Conservation (phyloP, 2,797 vertebrate species). For the Trachops cirrhosus region DNA sequence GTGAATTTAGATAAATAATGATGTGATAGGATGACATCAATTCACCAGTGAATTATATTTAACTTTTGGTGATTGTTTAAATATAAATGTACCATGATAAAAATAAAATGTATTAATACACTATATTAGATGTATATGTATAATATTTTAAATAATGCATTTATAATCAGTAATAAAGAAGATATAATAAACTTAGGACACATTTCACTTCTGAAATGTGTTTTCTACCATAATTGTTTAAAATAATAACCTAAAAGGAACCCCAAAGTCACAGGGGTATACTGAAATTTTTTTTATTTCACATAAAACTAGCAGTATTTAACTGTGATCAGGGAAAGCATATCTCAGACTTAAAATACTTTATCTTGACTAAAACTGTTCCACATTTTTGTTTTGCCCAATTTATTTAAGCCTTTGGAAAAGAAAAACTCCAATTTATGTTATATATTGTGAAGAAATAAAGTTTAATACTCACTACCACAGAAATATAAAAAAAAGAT, state of each 20-base stretch:
- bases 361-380: neutral
- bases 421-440: constrained; percentile 38
- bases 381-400: neutral
- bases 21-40: neutral
- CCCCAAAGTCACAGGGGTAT: neutral
- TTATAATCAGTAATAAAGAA: neutral
- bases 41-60: neutral
- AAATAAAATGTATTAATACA: neutral
- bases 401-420: neutral
- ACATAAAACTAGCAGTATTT: constrained; percentile 24
- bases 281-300: constrained; percentile 46
- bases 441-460: constrained; percentile 31
- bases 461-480: constrained; percentile 27
- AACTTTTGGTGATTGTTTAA: neutral
- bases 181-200: neutral
- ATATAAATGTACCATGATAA: neutral
- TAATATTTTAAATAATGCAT: neutral
- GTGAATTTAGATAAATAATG: neutral
- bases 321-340: neutral
- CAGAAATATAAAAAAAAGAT: neutral
- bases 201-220: neutral
- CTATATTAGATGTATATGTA: neutral
- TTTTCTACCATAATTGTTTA: constrained; percentile 9
- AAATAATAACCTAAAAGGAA: constrained; percentile 12
- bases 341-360: neutral